Evolutionary conservation across 2,113 vertebrate genomes (phyloP).

Genomic region (Orycteropus afer): DNA sequence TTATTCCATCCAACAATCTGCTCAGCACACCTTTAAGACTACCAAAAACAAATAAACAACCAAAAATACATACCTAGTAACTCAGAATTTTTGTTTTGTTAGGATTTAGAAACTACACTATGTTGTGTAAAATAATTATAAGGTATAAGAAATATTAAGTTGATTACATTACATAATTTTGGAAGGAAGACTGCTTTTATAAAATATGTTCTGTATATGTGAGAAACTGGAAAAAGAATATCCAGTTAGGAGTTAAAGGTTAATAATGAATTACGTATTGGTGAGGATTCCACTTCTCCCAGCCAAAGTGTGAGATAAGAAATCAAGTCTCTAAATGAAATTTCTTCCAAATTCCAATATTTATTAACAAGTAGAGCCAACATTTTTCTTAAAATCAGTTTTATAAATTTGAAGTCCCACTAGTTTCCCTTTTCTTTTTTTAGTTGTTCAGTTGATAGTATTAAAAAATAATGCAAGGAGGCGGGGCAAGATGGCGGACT

Average conservation of each 20-base stretch:
- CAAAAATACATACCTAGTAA: no score
- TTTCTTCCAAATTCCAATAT: neutral
- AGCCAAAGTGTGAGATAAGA: neutral
- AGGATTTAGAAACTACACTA: neutral
- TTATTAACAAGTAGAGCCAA: neutral
- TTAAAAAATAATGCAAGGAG: no score
- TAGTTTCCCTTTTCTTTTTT: neutral
- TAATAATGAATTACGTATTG: neutral
- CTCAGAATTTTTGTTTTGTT: neutral
- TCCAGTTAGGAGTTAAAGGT: neutral
- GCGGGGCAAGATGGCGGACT: no score
- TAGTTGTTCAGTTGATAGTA: neutral
- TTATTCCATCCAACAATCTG: neutral
- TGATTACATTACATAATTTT: neutral
- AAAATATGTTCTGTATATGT: neutral
- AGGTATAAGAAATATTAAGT: neutral
- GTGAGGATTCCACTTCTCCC: accelerated
- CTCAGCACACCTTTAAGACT: neutral
- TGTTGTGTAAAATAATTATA: neutral
- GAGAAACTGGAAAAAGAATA: neutral
- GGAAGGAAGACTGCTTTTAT: neutral
- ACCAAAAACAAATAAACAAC: neutral
- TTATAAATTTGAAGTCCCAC: neutral
- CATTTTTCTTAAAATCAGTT: neutral
- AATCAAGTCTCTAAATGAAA: neutral